These are phyloP conservation scores for Callipepla californica DNA, from an alignment of 2,113 vertebrate species.

Conservation along the genomic window DNA sequence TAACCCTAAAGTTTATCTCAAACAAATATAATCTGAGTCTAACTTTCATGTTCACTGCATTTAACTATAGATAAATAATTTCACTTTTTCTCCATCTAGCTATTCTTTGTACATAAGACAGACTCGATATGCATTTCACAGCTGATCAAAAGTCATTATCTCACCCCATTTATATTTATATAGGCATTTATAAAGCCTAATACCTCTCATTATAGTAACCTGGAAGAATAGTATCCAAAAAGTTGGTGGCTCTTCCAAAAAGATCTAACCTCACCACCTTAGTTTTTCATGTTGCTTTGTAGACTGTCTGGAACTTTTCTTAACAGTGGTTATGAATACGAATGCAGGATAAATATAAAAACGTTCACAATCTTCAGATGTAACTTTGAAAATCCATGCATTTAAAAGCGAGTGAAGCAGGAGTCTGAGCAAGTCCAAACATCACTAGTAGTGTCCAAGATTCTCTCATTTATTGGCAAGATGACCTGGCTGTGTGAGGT, in stretches of 20 bases:
- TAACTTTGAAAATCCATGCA: constrained; percentile 6
- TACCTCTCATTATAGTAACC: neutral
- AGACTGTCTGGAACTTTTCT: neutral
- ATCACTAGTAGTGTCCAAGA: constrained; percentile 29
- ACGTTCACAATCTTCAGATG: constrained; percentile 12
- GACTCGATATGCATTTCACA: neutral
- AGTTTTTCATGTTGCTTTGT: neutral
- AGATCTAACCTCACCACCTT: neutral
- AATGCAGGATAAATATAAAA: constrained; percentile 6
- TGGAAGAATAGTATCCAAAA: neutral
- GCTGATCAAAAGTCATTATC: neutral
- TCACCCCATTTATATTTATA: neutral
- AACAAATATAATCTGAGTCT: neutral
- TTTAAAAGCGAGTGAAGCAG: constrained; percentile 45
- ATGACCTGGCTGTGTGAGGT: constrained; percentile 26
- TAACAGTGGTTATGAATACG: constrained; percentile 1
- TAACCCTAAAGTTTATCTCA: neutral
- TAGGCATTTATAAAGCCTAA: neutral
- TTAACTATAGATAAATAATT: neutral
- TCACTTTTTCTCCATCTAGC: neutral
- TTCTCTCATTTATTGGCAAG: constrained; percentile 53
- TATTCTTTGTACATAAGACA: neutral
- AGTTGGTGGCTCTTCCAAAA: neutral
- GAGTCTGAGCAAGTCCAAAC: constrained; percentile 28
- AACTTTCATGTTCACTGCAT: neutral